A percentile compares a stretch with the other conserved stretches of the same genome.
phyloP scores from a whole-genome alignment of 2,113 vertebrate species.

The Mastomys natalensis region DNA sequence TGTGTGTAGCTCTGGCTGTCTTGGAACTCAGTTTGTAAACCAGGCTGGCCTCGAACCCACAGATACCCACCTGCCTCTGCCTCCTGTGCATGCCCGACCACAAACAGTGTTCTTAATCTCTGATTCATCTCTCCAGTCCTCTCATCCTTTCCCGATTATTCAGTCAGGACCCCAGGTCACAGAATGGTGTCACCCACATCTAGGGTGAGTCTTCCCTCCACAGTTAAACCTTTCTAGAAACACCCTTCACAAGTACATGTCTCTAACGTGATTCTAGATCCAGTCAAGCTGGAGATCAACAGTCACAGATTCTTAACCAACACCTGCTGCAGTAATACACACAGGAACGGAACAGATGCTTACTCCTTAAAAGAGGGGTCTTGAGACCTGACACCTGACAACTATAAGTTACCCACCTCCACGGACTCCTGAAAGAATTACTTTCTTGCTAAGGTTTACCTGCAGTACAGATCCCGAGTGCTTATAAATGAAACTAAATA shows the following conservation, averaged over 20 bases:
- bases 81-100: not conserved
- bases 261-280: not conserved
- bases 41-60: not conserved
- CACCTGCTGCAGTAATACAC: not conserved
- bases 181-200: not conserved
- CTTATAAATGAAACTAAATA: not conserved
- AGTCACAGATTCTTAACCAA: not conserved
- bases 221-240: not conserved
- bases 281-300: not conserved
- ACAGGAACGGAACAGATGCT: not conserved
- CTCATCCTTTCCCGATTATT: no score
- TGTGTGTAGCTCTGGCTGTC: not conserved
- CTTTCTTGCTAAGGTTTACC: not conserved
- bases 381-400: not conserved
- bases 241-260: not conserved
- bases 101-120: not conserved
- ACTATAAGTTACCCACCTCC: not conserved
- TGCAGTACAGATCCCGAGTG: not conserved
- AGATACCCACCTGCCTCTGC: not conserved
- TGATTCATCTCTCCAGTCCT: not conserved
- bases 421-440: not conserved
- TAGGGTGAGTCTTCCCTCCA: not conserved
- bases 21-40: not conserved
- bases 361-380: not conserved
- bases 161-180: not conserved